Percentiles rank a stretch among this genome's conserved stretches.
phyloP scores from a whole-genome alignment of 2,797 vertebrate genomes.

The Gastrophryne carolinensis region DNA sequence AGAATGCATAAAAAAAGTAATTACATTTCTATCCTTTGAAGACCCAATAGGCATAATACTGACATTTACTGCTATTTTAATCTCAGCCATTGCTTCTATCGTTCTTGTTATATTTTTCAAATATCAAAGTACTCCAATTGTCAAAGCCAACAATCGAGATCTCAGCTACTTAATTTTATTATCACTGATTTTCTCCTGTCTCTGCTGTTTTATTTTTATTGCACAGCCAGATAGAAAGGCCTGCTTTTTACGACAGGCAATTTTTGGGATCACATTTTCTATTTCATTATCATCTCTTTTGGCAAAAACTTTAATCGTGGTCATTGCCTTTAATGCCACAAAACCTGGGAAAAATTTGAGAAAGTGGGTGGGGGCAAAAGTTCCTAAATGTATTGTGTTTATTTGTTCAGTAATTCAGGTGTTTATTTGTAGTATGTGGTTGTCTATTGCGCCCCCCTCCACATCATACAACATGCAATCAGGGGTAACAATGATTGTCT shows the following conservation, averaged over 20 bases:
- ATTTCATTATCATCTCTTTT: conserved; percentile 41
- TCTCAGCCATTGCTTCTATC: background rate
- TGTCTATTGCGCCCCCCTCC: background rate
- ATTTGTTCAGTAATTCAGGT: conserved; percentile 26
- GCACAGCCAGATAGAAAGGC: conserved; percentile 6
- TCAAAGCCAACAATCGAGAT: conserved; percentile 45
- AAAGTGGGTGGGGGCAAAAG: conserved; percentile 40
- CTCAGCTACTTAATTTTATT: conserved; percentile 38
- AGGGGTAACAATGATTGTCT: conserved; percentile 17
- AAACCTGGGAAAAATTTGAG: conserved; percentile 42
- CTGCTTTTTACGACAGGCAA: conserved; percentile 29
- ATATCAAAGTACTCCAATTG: conserved; percentile 33
- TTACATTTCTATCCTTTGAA: conserved; percentile 27
- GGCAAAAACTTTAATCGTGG: conserved; percentile 48
- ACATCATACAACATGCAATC: conserved; percentile 30
- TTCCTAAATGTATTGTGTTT: conserved; percentile 40
- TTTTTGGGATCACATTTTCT: conserved; percentile 45
- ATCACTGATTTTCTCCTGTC: conserved; percentile 27
- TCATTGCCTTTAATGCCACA: conserved; percentile 46
- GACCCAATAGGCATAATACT: conserved; percentile 34
- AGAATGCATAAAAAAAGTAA: conserved; percentile 10
- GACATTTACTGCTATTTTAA: conserved; percentile 11
- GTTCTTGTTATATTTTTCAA: conserved; percentile 29
- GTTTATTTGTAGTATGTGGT: conserved; percentile 31
- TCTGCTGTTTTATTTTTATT: conserved; percentile 42